Percentiles rank a stretch among this genome's conserved stretches.
These are phyloP conservation scores for Nestor notabilis DNA, from an alignment of 2,113 vertebrate genomes.

Conservation along the genomic window DNA sequence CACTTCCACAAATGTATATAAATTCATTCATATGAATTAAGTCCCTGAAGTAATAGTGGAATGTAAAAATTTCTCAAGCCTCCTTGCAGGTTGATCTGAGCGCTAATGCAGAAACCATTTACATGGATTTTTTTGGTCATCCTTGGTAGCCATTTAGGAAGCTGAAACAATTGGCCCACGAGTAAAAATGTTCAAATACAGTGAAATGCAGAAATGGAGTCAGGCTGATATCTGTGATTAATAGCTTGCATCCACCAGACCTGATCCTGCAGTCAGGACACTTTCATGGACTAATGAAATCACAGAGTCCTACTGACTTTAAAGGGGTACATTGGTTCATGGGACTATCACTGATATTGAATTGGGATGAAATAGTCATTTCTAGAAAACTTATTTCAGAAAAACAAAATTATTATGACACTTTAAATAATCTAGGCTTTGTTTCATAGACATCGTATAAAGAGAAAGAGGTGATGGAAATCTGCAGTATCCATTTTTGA, in stretches of 20 bases:
- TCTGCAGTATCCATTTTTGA: neutral
- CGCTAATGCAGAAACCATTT: neutral
- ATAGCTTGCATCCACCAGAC: neutral
- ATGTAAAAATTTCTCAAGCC: neutral
- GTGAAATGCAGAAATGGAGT: neutral
- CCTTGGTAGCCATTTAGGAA: neutral
- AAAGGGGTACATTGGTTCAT: rapidly evolving
- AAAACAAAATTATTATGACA: neutral
- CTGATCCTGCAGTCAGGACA: neutral
- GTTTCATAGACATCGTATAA: neutral
- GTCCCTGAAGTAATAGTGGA: neutral
- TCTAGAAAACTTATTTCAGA: neutral
- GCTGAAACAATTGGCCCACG: neutral
- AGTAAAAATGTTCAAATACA: neutral
- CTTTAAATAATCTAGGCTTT: neutral
- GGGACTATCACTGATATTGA: neutral
- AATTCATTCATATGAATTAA: neutral
- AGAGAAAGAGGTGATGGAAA: neutral
- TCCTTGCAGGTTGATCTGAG: neutral
- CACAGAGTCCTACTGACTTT: neutral
- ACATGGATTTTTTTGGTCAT: neutral
- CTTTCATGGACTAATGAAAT: neutral
- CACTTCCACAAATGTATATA: neutral
- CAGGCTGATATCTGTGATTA: neutral
- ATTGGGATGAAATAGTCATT: neutral